phyloP scores from a whole-genome alignment of 2,113 vertebrate genomes.

The Antennarius striatus region DNA sequence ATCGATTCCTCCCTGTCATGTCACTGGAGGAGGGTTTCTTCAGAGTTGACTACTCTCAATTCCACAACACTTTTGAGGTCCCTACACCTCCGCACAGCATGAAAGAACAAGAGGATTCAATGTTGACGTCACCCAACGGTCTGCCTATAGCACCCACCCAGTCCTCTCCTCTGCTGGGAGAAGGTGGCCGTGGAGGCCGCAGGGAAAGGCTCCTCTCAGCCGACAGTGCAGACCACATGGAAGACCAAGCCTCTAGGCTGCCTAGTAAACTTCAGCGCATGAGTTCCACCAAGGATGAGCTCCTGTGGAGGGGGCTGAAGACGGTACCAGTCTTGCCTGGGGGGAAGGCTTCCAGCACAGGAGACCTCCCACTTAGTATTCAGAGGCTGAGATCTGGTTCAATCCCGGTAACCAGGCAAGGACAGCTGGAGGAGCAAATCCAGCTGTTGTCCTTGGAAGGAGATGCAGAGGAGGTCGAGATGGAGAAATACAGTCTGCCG shows the following conservation, averaged over 20 bases:
- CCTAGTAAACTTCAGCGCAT: conserved; percentile 85
- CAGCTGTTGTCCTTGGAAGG: conserved; percentile 77
- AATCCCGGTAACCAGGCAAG: conserved; percentile 54
- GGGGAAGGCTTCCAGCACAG: conserved; percentile 80
- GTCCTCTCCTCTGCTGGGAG: conserved; percentile 53
- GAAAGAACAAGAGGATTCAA: conserved; percentile 86
- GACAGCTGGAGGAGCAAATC: conserved; percentile 73
- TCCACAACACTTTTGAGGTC: conserved; percentile 89
- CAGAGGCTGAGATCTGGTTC: conserved; percentile 77
- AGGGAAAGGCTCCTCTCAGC: conserved; percentile 80
- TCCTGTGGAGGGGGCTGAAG: conserved; percentile 71
- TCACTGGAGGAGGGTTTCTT: conserved; percentile 92
- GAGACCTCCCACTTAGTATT: conserved; percentile 82
- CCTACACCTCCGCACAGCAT: conserved; percentile 86
- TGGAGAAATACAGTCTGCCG: conserved; percentile 66
- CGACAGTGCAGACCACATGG: conserved; percentile 71
- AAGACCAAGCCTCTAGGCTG: conserved; percentile 73
- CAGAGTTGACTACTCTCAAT: conserved; percentile 89
- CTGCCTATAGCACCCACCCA: conserved; percentile 62
- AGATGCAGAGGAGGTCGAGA: conserved; percentile 59
- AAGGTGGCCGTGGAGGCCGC: conserved; percentile 55
- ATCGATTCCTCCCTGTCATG: conserved; percentile 90
- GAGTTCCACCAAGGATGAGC: conserved; percentile 79
- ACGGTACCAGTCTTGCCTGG: conserved; percentile 61
- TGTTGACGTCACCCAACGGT: conserved; percentile 70